These are phyloP conservation scores for Merluccius polli DNA, from an alignment of 2,797 vertebrate species.

Conservation along the genomic window DNA sequence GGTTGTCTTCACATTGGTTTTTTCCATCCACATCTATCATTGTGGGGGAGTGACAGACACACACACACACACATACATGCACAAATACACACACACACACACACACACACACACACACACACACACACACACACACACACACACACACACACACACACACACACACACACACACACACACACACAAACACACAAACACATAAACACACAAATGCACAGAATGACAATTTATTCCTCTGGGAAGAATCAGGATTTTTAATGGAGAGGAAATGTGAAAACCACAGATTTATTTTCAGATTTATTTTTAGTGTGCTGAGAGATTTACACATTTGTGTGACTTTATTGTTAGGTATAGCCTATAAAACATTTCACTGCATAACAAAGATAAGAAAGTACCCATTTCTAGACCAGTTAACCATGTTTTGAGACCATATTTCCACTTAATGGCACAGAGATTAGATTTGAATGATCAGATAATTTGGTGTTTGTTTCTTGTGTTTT, in stretches of 20 bases:
- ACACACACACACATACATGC: background rate
- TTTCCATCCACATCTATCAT: background rate
- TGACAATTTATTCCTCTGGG: slow-evolving; percentile 41
- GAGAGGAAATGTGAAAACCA: background rate
- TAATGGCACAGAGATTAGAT: too few relatives aligned
- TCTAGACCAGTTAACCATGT: too few relatives aligned
- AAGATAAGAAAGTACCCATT: too few relatives aligned
- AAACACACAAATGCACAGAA: slow-evolving; percentile 8
- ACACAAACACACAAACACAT: background rate
- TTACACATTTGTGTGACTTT: too few relatives aligned
- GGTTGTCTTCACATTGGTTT: slow-evolving; percentile 2
- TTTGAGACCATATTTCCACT: too few relatives aligned
- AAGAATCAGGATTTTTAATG: slow-evolving; percentile 27
- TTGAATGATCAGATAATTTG: too few relatives aligned
- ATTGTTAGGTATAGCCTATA: too few relatives aligned
- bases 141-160: background rate
- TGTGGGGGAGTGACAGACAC: background rate
- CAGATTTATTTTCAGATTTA: too few relatives aligned
- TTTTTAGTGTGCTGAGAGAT: slow-evolving; percentile 17
- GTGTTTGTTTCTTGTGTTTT: too few relatives aligned
- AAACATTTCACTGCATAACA: too few relatives aligned
- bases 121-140: background rate
- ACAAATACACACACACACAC: too few relatives aligned
- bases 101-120: background rate
- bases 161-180: background rate